These are phyloP conservation scores for Drosophila trichaetosa DNA, from an alignment of 2,888 invertebrate genomes.

Conservation along the genomic window DNA sequence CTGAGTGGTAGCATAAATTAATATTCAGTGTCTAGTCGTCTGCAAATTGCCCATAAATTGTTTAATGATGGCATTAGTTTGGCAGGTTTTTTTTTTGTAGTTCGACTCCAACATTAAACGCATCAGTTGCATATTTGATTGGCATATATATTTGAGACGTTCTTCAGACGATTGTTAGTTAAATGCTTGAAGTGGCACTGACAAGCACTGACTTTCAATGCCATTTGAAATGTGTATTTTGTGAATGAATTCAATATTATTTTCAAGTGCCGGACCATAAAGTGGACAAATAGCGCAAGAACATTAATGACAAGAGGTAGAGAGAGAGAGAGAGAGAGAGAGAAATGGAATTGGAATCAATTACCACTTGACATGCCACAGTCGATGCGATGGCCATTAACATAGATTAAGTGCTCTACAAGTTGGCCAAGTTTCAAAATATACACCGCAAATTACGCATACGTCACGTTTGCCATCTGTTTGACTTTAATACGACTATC, in stretches of 20 bases:
- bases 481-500: conserved; percentile 18
- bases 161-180: background rate
- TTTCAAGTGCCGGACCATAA: conserved; percentile 36
- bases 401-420: conserved; percentile 16
- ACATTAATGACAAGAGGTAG: conserved; percentile 9
- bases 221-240: conserved; percentile 3
- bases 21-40: conserved; percentile 63
- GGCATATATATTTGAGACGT: background rate
- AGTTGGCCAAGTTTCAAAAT: conserved; percentile 21
- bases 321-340: too few species aligned
- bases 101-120: background rate
- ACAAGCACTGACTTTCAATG: background rate
- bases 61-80: conserved; percentile 12
- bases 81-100: background rate
- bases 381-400: conserved; percentile 8
- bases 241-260: conserved; percentile 19
- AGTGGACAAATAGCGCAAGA: conserved; percentile 7
- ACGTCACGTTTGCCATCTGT: conserved; percentile 29
- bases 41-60: conserved; percentile 50
- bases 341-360: too few species aligned
- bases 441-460: conserved; percentile 37
- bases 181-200: background rate
- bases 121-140: background rate
- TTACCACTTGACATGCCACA: background rate
- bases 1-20: conserved; percentile 52